Conservation (phyloP, 2,888 invertebrate genomes). For the Epirrhoe alternata region DNA sequence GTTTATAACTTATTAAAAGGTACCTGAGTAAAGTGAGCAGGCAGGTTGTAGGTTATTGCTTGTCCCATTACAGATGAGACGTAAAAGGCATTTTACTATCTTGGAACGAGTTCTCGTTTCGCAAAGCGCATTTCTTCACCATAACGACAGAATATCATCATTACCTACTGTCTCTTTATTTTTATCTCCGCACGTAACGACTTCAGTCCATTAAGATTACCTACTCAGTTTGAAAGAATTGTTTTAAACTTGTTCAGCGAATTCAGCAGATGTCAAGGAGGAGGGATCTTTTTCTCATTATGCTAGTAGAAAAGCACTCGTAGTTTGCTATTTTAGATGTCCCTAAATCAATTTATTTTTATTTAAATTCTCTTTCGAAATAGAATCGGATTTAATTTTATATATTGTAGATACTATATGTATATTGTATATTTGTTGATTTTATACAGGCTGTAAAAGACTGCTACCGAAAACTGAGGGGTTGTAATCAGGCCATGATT, state of each 20-base stretch:
- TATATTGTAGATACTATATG: neutral
- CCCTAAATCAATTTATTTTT: constrained; percentile 20
- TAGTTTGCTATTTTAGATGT: constrained; percentile 26
- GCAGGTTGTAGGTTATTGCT: neutral
- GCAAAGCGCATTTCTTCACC: constrained; percentile 21
- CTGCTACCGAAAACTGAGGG: no score
- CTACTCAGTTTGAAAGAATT: constrained; percentile 47
- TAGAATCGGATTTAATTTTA: neutral
- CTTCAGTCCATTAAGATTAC: constrained; percentile 54
- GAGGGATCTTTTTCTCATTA: constrained; percentile 42
- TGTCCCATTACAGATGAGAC: neutral
- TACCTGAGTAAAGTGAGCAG: neutral
- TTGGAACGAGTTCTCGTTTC: constrained; percentile 14
- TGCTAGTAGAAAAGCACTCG: constrained; percentile 28
- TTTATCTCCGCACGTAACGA: constrained; percentile 42
- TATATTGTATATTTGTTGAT: no score
- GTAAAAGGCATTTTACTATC: constrained; percentile 7
- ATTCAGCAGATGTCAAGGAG: constrained; percentile 55
- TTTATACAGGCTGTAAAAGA: no score
- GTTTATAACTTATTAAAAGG: no score
- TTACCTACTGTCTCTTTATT: constrained; percentile 35
- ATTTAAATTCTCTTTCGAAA: constrained; percentile 13
- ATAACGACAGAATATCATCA: constrained; percentile 34
- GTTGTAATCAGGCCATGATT: no score
- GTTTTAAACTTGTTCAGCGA: constrained; percentile 60